Evolutionary conservation across 2,888 invertebrate species (phyloP).

Genomic region (Meteorus cinctellus): DNA sequence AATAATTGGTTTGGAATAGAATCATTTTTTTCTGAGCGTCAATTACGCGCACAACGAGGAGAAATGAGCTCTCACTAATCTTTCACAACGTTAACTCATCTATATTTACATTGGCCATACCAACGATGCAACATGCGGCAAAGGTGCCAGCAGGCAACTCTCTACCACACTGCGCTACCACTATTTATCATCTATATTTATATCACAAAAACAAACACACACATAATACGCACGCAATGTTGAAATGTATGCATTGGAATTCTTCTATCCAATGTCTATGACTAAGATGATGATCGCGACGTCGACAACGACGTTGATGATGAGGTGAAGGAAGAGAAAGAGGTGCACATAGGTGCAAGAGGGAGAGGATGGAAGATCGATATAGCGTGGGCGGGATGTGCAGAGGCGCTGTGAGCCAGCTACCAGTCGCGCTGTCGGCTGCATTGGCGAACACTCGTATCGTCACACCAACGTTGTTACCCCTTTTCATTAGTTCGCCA

Average conservation of each 20-base stretch:
- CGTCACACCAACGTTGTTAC: conserved; percentile 39
- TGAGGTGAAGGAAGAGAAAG: conserved; percentile 30
- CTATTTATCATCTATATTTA: conserved; percentile 35
- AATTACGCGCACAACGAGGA: background rate
- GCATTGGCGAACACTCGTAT: conserved; percentile 53
- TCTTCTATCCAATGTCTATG: conserved; percentile 33
- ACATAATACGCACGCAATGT: background rate
- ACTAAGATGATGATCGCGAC: conserved; percentile 21
- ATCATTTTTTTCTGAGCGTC: background rate
- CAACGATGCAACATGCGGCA: conserved; percentile 12
- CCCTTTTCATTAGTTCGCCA: conserved; percentile 5
- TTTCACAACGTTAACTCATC: conserved; percentile 15
- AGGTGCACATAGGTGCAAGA: conserved; percentile 1
- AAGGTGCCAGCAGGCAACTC: conserved; percentile 27
- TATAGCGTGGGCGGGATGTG: conserved; percentile 71
- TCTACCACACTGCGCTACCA: conserved; percentile 4
- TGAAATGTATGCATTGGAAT: background rate
- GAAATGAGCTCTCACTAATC: conserved; percentile 14
- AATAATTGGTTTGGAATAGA: background rate
- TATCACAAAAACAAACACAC: conserved; percentile 19
- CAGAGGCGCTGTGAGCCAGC: conserved; percentile 63
- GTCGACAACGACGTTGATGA: conserved; percentile 22
- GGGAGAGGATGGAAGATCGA: conserved; percentile 67
- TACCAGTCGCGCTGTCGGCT: conserved; percentile 63
- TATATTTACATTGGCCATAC: conserved; percentile 30